These are phyloP conservation scores for Drosophila orena DNA, from an alignment of 1,140 invertebrate genomes.

Conservation along the genomic window DNA sequence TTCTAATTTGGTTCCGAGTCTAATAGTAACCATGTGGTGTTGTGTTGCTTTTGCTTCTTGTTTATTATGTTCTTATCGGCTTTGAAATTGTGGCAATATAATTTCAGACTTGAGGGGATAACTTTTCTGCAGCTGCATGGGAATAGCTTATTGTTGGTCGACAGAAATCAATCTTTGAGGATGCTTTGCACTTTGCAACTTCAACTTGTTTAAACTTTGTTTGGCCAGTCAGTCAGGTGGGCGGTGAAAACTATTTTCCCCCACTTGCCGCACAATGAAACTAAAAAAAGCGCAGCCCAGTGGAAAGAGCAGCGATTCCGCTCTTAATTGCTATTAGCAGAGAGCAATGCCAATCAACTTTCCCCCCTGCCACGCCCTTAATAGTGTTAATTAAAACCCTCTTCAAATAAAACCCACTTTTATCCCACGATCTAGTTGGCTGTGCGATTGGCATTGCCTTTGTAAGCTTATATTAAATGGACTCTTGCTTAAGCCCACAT, in stretches of 20 bases:
- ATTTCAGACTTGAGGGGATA: not conserved
- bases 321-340: conserved; percentile 43
- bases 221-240: conserved; percentile 8
- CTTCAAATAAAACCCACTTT: conserved; percentile 38
- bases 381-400: conserved; percentile 51
- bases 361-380: not conserved
- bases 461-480: conserved; percentile 8
- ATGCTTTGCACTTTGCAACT: conserved; percentile 30
- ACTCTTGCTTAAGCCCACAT: not conserved
- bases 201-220: conserved; percentile 19
- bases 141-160: conserved; percentile 18
- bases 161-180: conserved; percentile 35
- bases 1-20: conserved; percentile 21
- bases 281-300: conserved; percentile 15
- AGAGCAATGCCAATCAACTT: conserved; percentile 16
- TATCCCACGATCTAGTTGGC: conserved; percentile 1
- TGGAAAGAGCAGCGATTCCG: conserved; percentile 20
- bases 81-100: conserved; percentile 9
- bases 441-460: not conserved
- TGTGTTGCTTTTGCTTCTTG: conserved; percentile 17
- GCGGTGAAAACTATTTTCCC: conserved; percentile 6
- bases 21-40: conserved; percentile 3
- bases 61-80: conserved; percentile 28
- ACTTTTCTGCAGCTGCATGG: conserved; percentile 19
- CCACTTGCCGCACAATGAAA: conserved; percentile 20